Conservation (phyloP, 2,888 invertebrate genomes). For the Unio delphinus region DNA sequence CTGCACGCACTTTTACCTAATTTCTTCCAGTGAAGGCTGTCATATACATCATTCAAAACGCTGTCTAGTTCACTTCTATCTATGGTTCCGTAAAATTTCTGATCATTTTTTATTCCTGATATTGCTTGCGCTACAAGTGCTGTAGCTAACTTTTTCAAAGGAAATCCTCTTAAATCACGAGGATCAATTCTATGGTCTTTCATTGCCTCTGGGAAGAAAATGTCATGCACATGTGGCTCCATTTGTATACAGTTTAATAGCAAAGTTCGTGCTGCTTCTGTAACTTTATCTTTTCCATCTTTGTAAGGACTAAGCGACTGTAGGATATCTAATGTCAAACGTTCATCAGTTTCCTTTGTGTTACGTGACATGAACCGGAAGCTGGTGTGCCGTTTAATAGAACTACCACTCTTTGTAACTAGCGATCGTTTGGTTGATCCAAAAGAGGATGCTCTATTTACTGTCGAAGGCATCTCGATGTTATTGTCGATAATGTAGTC, state of each 20-base stretch:
- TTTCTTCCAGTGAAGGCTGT: slow-evolving; percentile 67
- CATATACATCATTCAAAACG: slow-evolving; percentile 54
- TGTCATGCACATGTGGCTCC: slow-evolving; percentile 53
- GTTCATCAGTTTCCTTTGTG: slow-evolving; percentile 3
- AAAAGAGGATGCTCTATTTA: slow-evolving; percentile 18
- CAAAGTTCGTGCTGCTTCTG: slow-evolving; percentile 57
- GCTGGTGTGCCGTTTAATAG: slow-evolving; percentile 2
- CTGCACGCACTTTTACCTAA: slow-evolving; percentile 46
- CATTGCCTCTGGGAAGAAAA: slow-evolving; percentile 60
- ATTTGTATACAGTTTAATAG: slow-evolving; percentile 57
- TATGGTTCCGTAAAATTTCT: slow-evolving; percentile 57
- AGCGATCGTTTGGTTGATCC: slow-evolving; percentile 27
- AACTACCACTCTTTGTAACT: slow-evolving; percentile 15
- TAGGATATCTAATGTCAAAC: slow-evolving; percentile 53
- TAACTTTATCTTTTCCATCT: slow-evolving; percentile 54
- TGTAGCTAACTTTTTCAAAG: slow-evolving; percentile 56
- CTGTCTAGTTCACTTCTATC: slow-evolving; percentile 50
- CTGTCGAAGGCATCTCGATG: neutral
- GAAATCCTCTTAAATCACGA: slow-evolving; percentile 51
- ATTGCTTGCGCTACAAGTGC: slow-evolving; percentile 59
- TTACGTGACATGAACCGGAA: slow-evolving; percentile 8
- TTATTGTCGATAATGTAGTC: neutral
- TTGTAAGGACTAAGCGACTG: slow-evolving; percentile 57
- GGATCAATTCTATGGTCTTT: slow-evolving; percentile 35
- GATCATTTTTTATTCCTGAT: slow-evolving; percentile 53